Evolutionary conservation across 2,888 invertebrate genomes (phyloP), one percentile per base, ranked within the genome.

Genomic region (Campoplex nolae): DNA sequence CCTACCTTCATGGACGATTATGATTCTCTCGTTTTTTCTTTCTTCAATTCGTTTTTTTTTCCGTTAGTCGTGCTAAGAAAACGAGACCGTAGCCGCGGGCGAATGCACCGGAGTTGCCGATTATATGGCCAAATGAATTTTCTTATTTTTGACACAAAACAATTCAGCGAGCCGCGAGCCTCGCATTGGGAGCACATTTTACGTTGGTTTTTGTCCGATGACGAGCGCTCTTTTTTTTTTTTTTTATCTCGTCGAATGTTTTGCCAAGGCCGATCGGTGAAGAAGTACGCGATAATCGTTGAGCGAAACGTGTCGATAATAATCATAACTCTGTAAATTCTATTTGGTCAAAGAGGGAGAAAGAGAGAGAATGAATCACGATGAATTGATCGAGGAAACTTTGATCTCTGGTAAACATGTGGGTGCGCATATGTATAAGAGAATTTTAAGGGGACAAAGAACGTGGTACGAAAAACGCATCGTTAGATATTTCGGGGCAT

Each of bases 1-100:
- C n/a, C 62, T 75, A 38, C 92, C 92, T 92, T 90, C 92, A 90
- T 90, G 90, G 90, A 90, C 93, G 92, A 93, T 93, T 93, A 93
- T 92, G 88, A 90, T 90, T 89, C 80, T 81, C 70, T 48, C 74
- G 68, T 42, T 42, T 54, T 78, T 51, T 45, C 11, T 45, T 45
- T 45, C n/a, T 8, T 70, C 42, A 9, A 42, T 70, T 70, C 38
- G 38, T 6, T 38, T 38, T 45, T 70, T 70, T 48, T 6, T 13
- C n/a, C 58, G 6, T 23, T 70, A 28, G 28, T 48, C 70, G 28
- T 28, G 58, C 16, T 56, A 73, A 67, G 62, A 38, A 73, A 78
- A 68, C 80, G 71, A 75, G 78, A 67, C n/a, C 48, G 70, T 28
- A 6, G 28, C 28, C 11, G 58, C 42, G 51, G 76, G 79, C 71